phyloP scores from a whole-genome alignment of 2,888 invertebrate genomes.

The Yponomeuta cagnagella region DNA sequence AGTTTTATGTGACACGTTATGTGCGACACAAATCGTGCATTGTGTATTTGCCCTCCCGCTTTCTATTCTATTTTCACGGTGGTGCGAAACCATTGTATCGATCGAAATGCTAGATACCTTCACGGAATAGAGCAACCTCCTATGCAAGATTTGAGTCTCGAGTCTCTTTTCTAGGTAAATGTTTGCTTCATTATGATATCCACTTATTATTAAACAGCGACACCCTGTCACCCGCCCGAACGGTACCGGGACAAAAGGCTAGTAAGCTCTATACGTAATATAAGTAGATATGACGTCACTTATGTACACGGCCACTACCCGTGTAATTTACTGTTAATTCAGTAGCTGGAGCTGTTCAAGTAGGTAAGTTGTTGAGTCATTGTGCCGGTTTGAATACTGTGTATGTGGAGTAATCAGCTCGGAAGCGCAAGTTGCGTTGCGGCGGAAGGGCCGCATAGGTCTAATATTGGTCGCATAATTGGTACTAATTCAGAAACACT shows the following conservation, averaged over 20 bases:
- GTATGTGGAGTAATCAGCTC: not conserved
- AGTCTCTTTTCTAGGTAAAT: not conserved
- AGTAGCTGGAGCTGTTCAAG: not conserved
- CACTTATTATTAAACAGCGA: slow-evolving; percentile 70
- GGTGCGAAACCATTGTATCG: too few relatives aligned
- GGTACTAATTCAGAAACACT: too few relatives aligned
- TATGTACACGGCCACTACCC: slow-evolving; percentile 33
- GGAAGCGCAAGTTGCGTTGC: too few relatives aligned
- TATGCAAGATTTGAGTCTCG: not conserved
- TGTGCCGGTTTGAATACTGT: not conserved
- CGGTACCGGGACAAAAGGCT: slow-evolving; percentile 69
- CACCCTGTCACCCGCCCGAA: slow-evolving; percentile 74
- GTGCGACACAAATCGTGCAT: not conserved
- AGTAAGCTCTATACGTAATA: slow-evolving; percentile 59
- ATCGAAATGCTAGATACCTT: not conserved
- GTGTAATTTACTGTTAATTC: not conserved
- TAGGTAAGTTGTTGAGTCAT: not conserved
- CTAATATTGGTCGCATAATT: too few relatives aligned
- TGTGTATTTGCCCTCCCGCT: not conserved
- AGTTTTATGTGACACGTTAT: not conserved
- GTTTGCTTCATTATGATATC: slow-evolving; percentile 53
- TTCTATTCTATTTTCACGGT: too few relatives aligned
- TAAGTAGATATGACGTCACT: slow-evolving; percentile 70
- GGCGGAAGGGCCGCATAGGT: too few relatives aligned
- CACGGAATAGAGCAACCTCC: not conserved